Evolutionary conservation across 2,888 invertebrate genomes (phyloP).

Genomic region (Latrodectus hesperus): DNA sequence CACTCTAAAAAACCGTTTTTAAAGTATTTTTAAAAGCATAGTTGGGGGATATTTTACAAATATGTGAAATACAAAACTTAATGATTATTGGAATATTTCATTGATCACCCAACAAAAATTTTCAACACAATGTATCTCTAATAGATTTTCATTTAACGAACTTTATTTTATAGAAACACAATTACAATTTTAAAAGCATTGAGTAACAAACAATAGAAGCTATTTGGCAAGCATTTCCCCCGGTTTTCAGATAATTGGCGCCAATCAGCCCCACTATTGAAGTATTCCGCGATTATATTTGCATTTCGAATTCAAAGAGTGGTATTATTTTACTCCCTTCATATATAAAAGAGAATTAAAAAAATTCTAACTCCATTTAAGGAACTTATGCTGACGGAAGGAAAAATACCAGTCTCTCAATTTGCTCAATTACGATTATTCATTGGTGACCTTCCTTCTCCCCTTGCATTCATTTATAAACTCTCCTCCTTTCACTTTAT

Average conservation of each 20-base stretch:
- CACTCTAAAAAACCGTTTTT: too few relatives aligned
- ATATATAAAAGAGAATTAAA: slow-evolving; percentile 4
- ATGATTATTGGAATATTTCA: too few relatives aligned
- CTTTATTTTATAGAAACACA: too few relatives aligned
- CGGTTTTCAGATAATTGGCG: slow-evolving; percentile 23
- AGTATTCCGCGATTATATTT: slow-evolving; percentile 20
- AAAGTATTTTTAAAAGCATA: too few relatives aligned
- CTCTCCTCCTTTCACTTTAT: not conserved
- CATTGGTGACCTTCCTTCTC: slow-evolving; percentile 32
- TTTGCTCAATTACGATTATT: slow-evolving; percentile 66
- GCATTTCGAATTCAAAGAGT: slow-evolving; percentile 1
- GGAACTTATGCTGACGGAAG: slow-evolving; percentile 19
- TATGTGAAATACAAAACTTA: too few relatives aligned
- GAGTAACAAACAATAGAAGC: not conserved
- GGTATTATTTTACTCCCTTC: slow-evolving; percentile 11
- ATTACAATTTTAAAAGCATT: too few relatives aligned
- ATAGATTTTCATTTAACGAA: too few relatives aligned
- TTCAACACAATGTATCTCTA: too few relatives aligned
- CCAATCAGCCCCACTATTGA: slow-evolving; percentile 37
- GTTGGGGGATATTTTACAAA: too few relatives aligned
- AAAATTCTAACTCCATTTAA: slow-evolving; percentile 6
- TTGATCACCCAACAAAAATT: too few relatives aligned
- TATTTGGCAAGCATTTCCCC: not conserved
- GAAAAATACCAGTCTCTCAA: slow-evolving; percentile 29
- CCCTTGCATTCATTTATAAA: slow-evolving; percentile 32